A percentile compares a stretch with the other conserved stretches of the same genome.
These are phyloP conservation scores for Sylvia atricapilla DNA, from an alignment of 2,113 vertebrate species.

Conservation along the genomic window DNA sequence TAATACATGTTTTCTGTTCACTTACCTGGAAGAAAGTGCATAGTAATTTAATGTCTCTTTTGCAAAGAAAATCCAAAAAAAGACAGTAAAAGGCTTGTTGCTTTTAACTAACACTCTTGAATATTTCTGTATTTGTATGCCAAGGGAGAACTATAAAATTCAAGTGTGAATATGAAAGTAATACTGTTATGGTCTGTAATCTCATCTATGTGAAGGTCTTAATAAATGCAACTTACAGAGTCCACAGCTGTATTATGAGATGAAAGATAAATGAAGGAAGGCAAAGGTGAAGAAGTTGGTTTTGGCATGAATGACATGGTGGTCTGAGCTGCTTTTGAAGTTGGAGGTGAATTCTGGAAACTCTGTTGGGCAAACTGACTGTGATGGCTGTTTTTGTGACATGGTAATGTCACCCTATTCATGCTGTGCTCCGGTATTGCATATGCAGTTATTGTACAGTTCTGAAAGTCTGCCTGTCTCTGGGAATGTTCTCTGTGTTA, in stretches of 20 bases:
- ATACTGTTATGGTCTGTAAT: neutral
- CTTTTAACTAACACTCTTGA: neutral
- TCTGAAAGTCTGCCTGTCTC: neutral
- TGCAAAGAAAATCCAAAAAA: neutral
- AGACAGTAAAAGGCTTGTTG: neutral
- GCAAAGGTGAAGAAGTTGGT: neutral
- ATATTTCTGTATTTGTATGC: neutral
- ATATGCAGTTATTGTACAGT: too few relatives aligned
- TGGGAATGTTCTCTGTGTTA: neutral
- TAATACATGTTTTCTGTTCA: neutral
- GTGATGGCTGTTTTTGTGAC: neutral
- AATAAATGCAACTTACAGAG: neutral
- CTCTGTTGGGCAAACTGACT: neutral
- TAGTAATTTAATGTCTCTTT: neutral
- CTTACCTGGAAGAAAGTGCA: neutral
- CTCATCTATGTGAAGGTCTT: neutral
- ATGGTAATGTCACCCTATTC: rapidly evolving
- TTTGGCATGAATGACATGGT: neutral
- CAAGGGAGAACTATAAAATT: neutral
- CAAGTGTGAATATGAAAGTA: neutral
- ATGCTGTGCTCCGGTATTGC: neutral
- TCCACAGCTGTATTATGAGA: neutral
- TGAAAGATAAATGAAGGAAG: neutral
- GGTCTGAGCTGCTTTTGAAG: neutral
- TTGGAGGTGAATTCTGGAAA: neutral